Evolutionary conservation across 2,113 vertebrate genomes (phyloP), one percentile per base, ranked within the genome.

Genomic region (Monarcha castaneiventris): DNA sequence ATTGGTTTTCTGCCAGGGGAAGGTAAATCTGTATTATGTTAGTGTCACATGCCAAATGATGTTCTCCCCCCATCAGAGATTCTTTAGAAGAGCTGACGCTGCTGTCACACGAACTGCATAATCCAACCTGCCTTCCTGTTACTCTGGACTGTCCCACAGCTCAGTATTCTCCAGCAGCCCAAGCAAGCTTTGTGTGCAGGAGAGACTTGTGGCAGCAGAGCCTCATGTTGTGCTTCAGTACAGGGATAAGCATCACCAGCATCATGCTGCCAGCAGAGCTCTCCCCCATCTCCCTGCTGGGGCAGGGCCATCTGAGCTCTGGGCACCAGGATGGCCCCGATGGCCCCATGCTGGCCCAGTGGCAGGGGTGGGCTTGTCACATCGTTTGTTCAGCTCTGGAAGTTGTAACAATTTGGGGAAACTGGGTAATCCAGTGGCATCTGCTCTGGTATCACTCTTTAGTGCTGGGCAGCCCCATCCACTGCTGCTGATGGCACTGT

Each of bases 1-100:
- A 39, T 39, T 89, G 88, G 88, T 87, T 90, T 96, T 82, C 73
- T 94, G 96, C 92, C 94, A 95, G 83, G 90, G 76, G 69, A 89
- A 82, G 86, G 92, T 94, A 96, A 96, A 95, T 93, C 83, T 96
- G 83, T 72, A 81, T 92, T 91, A 58, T 66, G 81, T 93, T 87
- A 87, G 56, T 96, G 94, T 75, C 85, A 75, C 73, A 75, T 61
- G 55, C 76, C 54, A 30, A 92, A 89, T 94, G 4, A 79, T 76
- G 79, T 43, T 78, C 64, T 81, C 20, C 33, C 80, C 69, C n/a
- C 68, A 68, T 46, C 84, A 81, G 89, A 93, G 81, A 84, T n/a
- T 67, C 52, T 91, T 56, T 41, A 39, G 80, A 84, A 78, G 88
- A 89, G 85, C 93, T 92, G 96, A 56, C 64, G 39, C 68, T 84